phyloP scores from a whole-genome alignment of 2,113 vertebrate genomes.

The Gallinago jamesoni region DNA sequence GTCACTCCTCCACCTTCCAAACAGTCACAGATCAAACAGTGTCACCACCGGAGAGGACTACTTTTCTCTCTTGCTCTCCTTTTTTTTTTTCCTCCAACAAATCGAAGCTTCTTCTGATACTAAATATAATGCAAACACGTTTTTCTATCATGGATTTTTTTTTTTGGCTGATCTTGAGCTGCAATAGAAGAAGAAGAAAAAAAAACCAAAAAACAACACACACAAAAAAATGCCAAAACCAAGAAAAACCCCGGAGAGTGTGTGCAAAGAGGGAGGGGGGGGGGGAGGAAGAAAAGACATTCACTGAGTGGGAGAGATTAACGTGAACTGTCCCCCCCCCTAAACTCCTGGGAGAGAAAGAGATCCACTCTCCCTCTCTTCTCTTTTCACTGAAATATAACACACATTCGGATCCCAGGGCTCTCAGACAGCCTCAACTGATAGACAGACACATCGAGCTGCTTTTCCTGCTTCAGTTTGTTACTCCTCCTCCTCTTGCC shows the following conservation, averaged over 20 bases:
- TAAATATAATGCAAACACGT: conserved; percentile 81
- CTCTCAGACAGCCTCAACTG: conserved; percentile 97
- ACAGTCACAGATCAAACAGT: conserved; percentile 87
- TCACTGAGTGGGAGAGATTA: conserved; percentile 83
- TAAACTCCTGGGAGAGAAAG: conserved; percentile 85
- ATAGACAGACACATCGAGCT: conserved; percentile 99
- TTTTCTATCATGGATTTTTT: conserved; percentile 67
- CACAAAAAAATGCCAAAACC: conserved; percentile 56
- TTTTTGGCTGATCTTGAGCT: conserved; percentile 77
- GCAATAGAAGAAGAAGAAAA: conserved; percentile 76
- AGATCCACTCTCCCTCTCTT: conserved; percentile 83
- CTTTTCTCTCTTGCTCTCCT: conserved; percentile 80
- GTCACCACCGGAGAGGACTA: conserved; percentile 84
- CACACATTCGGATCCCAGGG: conserved; percentile 92
- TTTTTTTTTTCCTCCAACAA: conserved; percentile 67
- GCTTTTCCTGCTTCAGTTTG: conserved; percentile 93
- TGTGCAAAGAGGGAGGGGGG: conserved; percentile 63
- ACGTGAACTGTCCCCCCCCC: conserved; percentile 78
- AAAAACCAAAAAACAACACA: conserved; percentile 52
- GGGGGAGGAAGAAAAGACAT: conserved; percentile 76
- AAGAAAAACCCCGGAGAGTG: conserved; percentile 66
- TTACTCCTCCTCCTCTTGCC: conserved; percentile 92
- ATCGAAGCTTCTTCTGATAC: conserved; percentile 76
- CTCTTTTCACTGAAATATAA: conserved; percentile 88
- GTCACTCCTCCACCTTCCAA: conserved; percentile 89